Percentiles rank a stretch among this genome's conserved stretches.
Evolutionary conservation across 2,888 invertebrate genomes (phyloP).

Genomic region (Bruchidius siliquastri): DNA sequence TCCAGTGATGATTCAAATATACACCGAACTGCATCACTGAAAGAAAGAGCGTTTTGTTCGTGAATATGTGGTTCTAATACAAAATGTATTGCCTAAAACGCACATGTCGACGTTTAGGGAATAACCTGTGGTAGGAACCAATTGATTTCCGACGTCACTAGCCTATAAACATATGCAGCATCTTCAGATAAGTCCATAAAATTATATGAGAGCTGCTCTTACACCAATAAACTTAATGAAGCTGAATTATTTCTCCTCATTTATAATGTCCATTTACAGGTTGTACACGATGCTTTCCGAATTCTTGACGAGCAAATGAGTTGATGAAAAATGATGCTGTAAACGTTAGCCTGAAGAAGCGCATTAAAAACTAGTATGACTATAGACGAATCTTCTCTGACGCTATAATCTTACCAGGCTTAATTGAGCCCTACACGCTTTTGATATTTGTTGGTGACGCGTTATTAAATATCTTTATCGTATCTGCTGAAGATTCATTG

Average conservation of each 20-base stretch:
- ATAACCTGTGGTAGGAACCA: too few relatives aligned
- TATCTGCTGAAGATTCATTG: neutral
- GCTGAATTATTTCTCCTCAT: neutral
- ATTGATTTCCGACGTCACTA: too few relatives aligned
- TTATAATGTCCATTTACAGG: neutral
- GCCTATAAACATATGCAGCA: neutral
- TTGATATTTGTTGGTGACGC: neutral
- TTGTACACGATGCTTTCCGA: neutral
- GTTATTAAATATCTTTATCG: neutral
- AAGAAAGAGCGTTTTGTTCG: too few relatives aligned
- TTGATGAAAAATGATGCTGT: neutral
- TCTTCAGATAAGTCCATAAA: neutral
- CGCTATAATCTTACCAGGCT: neutral
- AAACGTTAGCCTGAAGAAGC: neutral
- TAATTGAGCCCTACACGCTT: neutral
- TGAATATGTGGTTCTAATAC: too few relatives aligned
- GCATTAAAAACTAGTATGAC: neutral
- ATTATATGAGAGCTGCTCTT: neutral
- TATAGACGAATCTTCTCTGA: neutral
- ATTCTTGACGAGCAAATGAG: neutral
- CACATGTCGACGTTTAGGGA: too few relatives aligned
- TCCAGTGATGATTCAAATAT: too few relatives aligned
- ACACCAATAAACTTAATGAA: neutral
- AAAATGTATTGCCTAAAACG: too few relatives aligned
- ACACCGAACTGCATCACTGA: too few relatives aligned